These are phyloP conservation scores for Plagodis pulveraria DNA, from an alignment of 2,888 invertebrate genomes.

Conservation along the genomic window DNA sequence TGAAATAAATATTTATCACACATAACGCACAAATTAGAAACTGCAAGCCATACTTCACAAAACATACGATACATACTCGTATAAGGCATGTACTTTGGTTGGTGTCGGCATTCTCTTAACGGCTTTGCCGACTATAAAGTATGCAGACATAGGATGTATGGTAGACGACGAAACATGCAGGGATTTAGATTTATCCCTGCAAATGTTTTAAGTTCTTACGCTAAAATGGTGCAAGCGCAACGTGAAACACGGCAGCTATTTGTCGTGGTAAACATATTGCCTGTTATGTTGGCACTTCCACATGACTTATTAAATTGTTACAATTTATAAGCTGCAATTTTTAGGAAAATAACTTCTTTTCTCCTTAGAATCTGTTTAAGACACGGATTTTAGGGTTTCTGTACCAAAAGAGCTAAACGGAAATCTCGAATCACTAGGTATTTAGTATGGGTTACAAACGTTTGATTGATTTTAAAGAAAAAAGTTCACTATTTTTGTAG, in stretches of 20 bases:
- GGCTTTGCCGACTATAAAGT: slow-evolving; percentile 45
- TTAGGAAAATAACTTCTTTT: no score
- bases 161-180: slow-evolving; percentile 38
- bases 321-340: no score
- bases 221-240: slow-evolving; percentile 21
- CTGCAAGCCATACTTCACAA: background rate
- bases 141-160: slow-evolving; percentile 56
- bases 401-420: no score
- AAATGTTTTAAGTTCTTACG: slow-evolving; percentile 29
- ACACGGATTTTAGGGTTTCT: no score
- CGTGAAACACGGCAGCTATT: slow-evolving; percentile 29
- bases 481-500: no score
- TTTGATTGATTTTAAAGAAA: no score
- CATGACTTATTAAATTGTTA: background rate
- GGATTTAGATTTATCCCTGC: slow-evolving; percentile 41
- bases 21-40: no score
- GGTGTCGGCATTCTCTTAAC: slow-evolving; percentile 33
- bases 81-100: slow-evolving; percentile 2
- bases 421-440: no score
- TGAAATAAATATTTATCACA: no score
- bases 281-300: slow-evolving; percentile 17
- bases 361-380: no score
- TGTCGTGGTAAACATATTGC: slow-evolving; percentile 20
- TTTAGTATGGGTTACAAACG: no score
- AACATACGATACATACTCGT: background rate